Evolutionary conservation across 2,888 invertebrate species (phyloP).

Genomic region (Eudasyphora cyanicolor): DNA sequence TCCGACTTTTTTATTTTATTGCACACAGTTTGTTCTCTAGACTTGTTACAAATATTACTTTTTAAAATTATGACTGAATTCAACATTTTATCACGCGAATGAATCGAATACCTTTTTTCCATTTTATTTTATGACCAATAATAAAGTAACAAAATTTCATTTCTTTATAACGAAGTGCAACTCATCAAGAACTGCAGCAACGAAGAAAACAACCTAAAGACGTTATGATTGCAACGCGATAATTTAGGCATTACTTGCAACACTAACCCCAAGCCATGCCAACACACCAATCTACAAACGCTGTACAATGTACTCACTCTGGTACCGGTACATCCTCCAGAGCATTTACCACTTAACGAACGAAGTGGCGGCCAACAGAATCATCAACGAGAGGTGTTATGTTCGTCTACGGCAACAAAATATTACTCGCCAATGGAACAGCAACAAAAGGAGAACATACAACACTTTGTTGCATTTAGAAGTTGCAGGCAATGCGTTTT

Average conservation of each 20-base stretch:
- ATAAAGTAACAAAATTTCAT: constrained; percentile 67
- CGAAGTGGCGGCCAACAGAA: neutral
- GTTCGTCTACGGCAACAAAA: neutral
- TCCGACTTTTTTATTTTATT: too few relatives aligned
- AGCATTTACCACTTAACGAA: neutral
- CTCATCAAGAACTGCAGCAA: neutral
- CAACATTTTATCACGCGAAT: neutral
- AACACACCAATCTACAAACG: too few relatives aligned
- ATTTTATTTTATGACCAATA: constrained; percentile 15
- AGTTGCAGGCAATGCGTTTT: neutral
- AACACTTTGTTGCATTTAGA: neutral
- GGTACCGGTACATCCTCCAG: neutral
- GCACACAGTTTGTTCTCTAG: too few relatives aligned
- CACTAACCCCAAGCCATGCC: too few relatives aligned
- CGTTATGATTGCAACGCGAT: constrained; percentile 51
- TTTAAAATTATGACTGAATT: too few relatives aligned
- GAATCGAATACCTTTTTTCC: neutral
- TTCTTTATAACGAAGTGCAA: constrained; percentile 58
- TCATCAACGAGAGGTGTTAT: constrained; percentile 26
- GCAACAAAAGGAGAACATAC: neutral
- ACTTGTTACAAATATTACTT: too few relatives aligned
- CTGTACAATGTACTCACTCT: too few relatives aligned
- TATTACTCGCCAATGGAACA: neutral
- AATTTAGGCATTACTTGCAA: constrained; percentile 59
- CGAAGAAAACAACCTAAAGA: neutral